These are phyloP conservation scores for Spinus pinus DNA, from an alignment of 2,797 vertebrate species.

Conservation along the genomic window DNA sequence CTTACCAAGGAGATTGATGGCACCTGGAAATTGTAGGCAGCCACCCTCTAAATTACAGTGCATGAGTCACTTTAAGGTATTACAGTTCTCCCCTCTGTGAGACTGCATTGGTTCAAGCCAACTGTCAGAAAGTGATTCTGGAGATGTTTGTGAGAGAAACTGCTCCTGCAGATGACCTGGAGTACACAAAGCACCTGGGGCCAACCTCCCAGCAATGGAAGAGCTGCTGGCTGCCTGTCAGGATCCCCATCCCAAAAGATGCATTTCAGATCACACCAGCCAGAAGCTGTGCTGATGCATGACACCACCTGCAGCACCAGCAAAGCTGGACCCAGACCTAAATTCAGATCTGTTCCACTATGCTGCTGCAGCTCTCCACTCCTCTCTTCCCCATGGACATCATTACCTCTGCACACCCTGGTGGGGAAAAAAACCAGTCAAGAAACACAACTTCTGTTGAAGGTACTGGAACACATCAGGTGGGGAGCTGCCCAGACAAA, in stretches of 20 bases:
- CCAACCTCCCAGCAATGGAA: rapidly evolving
- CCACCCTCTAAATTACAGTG: conserved; percentile 14
- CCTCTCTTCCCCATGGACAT: no score
- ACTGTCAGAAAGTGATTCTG: not conserved
- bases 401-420: not conserved
- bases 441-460: not conserved
- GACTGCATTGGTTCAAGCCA: not conserved
- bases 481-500: not conserved
- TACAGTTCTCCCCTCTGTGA: not conserved
- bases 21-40: conserved; percentile 38
- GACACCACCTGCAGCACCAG: not conserved
- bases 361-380: not conserved
- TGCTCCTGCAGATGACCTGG: not conserved
- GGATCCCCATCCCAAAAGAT: not conserved
- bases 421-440: rapidly evolving
- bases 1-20: conserved; percentile 33
- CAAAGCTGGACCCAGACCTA: not conserved
- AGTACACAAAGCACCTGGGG: not conserved
- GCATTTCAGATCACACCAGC: not conserved
- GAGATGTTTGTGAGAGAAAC: not conserved
- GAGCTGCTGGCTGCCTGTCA: not conserved
- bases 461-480: not conserved
- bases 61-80: conserved; percentile 41
- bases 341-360: not conserved
- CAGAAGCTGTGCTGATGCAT: not conserved